phyloP scores from a whole-genome alignment of 2,888 invertebrate species.

The Homarus gammarus region DNA sequence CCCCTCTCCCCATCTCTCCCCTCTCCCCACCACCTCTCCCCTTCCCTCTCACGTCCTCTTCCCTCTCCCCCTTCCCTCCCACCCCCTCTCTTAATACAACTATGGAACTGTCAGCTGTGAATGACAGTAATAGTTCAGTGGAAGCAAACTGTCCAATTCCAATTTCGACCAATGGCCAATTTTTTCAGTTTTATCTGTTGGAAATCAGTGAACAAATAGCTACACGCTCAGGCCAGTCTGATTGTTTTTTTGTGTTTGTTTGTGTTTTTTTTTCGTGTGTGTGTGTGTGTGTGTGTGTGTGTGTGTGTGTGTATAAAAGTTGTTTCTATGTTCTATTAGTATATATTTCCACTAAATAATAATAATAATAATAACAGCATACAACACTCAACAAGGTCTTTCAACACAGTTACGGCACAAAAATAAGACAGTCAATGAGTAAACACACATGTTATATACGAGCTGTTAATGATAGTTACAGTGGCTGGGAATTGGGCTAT shows the following conservation, averaged over 20 bases:
- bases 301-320: not conserved
- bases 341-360: too few relatives aligned
- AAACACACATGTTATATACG: too few relatives aligned
- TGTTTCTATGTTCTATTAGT: not conserved
- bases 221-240: not conserved
- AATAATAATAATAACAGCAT: too few relatives aligned
- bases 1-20: not conserved
- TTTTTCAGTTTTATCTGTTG: not conserved
- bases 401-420: too few relatives aligned
- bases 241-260: not conserved
- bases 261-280: not conserved
- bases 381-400: too few relatives aligned
- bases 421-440: too few relatives aligned
- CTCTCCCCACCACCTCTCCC: not conserved
- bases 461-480: too few relatives aligned
- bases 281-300: conserved; percentile 2
- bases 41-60: not conserved
- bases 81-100: not conserved
- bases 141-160: not conserved
- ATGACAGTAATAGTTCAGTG: not conserved
- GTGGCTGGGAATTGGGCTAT: too few relatives aligned
- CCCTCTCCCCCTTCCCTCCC: not conserved
- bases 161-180: not conserved
- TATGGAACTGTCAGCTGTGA: not conserved
- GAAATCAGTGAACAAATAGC: not conserved